phyloP scores from a whole-genome alignment of 2,113 vertebrate genomes.

The Etia nguti region DNA sequence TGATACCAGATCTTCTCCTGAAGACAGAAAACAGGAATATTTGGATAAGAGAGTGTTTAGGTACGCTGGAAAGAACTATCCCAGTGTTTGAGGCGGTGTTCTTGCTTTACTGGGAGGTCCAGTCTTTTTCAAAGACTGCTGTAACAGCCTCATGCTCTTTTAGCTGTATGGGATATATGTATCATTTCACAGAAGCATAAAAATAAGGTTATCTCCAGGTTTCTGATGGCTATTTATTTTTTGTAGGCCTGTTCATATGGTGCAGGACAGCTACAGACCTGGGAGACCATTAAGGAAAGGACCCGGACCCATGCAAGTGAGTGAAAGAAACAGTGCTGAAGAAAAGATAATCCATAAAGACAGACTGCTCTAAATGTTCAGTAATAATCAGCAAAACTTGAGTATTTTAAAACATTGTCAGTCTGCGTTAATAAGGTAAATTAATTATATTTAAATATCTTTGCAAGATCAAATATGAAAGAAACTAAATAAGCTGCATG shows the following conservation, averaged over 20 bases:
- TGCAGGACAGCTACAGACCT: constrained; percentile 37
- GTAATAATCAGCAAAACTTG: not conserved
- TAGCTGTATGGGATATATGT: not conserved
- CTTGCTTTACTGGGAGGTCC: not conserved
- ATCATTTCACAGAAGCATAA: not conserved
- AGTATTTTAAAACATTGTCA: not conserved
- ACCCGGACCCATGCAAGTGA: constrained; percentile 44
- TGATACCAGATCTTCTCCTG: constrained; percentile 30
- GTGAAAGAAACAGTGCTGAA: not conserved
- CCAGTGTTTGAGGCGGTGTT: not conserved
- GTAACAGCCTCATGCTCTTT: not conserved
- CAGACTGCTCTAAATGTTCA: not conserved
- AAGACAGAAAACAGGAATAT: constrained; percentile 43
- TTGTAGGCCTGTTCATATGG: constrained; percentile 44
- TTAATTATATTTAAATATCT: not conserved
- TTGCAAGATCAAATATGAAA: not conserved
- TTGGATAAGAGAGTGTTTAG: constrained; percentile 35
- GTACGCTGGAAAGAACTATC: not conserved
- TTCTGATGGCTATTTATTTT: not conserved
- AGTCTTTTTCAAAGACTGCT: not conserved
- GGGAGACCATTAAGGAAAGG: constrained; percentile 49
- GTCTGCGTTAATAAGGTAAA: not conserved
- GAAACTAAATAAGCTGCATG: not conserved
- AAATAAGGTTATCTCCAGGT: not conserved
- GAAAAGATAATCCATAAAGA: not conserved